These are phyloP conservation scores for Hexactinellida sp. DNA, from an alignment of 37 sponge, comb jelly and placozoan genomes.

Conservation along the genomic window DNA sequence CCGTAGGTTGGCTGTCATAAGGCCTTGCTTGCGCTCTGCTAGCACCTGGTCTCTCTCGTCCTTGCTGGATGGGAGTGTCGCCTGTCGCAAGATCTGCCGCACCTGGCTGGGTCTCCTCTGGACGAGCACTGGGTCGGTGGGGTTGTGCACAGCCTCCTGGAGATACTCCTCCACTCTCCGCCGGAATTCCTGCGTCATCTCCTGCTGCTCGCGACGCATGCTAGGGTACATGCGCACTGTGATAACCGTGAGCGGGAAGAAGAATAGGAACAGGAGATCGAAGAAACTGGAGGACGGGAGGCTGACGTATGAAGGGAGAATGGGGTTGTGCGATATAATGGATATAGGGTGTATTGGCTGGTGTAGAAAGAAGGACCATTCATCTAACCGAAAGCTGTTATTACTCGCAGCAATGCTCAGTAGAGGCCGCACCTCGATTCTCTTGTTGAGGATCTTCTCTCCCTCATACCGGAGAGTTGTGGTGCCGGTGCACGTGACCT, in stretches of 20 bases:
- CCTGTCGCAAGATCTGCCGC: not conserved
- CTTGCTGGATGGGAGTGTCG: not conserved
- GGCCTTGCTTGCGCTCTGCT: not conserved
- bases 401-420: not conserved
- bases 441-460: not conserved
- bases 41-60: not conserved
- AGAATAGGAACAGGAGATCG: not conserved
- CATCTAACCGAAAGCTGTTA: not conserved
- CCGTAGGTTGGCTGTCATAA: not conserved
- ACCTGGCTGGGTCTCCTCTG: not conserved
- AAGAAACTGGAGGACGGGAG: not conserved
- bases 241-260: not conserved
- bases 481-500: not conserved
- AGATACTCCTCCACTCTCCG: not conserved
- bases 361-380: not conserved
- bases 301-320: not conserved
- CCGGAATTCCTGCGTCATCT: conserved; percentile 1
- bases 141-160: not conserved
- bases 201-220: not conserved
- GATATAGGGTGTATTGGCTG: not conserved
- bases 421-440: not conserved
- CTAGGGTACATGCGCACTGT: not conserved
- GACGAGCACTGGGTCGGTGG: not conserved
- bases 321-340: not conserved
- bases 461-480: not conserved